These are phyloP conservation scores for Chrysocyon brachyurus DNA, from an alignment of 2,797 vertebrate genomes.

Conservation along the genomic window DNA sequence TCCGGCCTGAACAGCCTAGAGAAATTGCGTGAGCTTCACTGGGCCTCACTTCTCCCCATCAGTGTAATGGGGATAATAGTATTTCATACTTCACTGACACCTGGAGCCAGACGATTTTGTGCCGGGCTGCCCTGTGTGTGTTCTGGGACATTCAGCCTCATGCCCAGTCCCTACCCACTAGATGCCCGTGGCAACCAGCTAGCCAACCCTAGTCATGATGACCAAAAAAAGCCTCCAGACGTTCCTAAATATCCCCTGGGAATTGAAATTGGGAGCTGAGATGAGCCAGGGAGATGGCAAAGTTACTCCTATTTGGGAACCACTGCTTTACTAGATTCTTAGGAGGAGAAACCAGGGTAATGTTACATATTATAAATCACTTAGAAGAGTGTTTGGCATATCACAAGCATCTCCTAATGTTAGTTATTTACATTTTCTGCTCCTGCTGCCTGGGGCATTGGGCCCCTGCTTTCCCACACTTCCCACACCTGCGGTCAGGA, in stretches of 20 bases:
- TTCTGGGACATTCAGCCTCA: neutral
- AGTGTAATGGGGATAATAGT: neutral
- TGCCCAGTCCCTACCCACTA: neutral
- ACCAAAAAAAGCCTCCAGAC: neutral
- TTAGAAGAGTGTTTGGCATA: neutral
- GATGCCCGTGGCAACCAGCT: neutral
- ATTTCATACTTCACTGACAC: too few relatives aligned
- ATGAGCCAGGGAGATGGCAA: neutral
- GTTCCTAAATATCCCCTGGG: neutral
- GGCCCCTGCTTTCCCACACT: neutral
- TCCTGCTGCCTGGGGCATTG: neutral
- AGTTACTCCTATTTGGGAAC: neutral
- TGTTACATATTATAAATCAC: neutral
- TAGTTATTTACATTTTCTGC: neutral
- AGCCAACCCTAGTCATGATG: too few relatives aligned
- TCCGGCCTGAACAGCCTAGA: neutral
- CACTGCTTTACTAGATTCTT: neutral
- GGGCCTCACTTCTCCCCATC: neutral
- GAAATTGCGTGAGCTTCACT: neutral
- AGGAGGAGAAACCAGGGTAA: neutral
- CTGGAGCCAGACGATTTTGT: fast-evolving
- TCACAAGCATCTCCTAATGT: neutral
- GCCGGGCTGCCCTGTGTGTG: too few relatives aligned
- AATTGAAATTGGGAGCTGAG: too few relatives aligned
- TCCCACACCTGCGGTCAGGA: too few relatives aligned